Conservation (phyloP, 2,113 vertebrate genomes). For the Aphyosemion australe region DNA sequence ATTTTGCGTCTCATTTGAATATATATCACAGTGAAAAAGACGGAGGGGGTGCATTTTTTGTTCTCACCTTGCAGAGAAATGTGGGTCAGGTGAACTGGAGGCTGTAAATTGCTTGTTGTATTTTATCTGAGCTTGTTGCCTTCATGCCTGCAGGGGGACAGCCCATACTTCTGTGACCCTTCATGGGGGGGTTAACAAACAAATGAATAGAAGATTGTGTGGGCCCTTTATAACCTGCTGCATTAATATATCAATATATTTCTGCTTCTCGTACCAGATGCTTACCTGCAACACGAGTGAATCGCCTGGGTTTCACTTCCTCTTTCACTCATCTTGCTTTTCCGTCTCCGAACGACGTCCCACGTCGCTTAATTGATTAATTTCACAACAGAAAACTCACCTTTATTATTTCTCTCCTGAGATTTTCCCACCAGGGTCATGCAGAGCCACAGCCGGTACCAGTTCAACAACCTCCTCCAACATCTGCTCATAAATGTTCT, state of each 20-base stretch:
- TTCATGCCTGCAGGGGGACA: constrained; percentile 6
- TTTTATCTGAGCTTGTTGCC: constrained; percentile 9
- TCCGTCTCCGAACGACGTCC: constrained; percentile 10
- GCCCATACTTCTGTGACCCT: not conserved
- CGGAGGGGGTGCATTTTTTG: not conserved
- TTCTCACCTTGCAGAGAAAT: constrained; percentile 41
- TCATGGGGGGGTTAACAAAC: not conserved
- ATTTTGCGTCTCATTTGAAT: not conserved
- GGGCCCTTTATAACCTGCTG: not conserved
- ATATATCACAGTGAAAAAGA: not conserved
- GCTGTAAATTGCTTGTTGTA: constrained; percentile 36
- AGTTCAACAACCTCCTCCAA: constrained; percentile 76
- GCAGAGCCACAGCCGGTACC: constrained; percentile 70
- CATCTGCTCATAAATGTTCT: constrained; percentile 53
- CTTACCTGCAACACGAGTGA: too few relatives aligned
- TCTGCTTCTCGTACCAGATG: too few relatives aligned
- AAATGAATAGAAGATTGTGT: not conserved
- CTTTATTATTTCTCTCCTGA: not conserved
- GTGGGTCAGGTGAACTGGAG: constrained; percentile 54
- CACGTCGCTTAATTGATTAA: not conserved
- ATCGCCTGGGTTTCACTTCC: not conserved
- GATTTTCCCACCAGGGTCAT: constrained; percentile 59
- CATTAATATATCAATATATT: too few relatives aligned
- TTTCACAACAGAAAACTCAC: not conserved
- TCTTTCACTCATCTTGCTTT: constrained; percentile 9